Evolutionary conservation across 2,797 vertebrate genomes (phyloP).

Genomic region (Channallabes apus): DNA sequence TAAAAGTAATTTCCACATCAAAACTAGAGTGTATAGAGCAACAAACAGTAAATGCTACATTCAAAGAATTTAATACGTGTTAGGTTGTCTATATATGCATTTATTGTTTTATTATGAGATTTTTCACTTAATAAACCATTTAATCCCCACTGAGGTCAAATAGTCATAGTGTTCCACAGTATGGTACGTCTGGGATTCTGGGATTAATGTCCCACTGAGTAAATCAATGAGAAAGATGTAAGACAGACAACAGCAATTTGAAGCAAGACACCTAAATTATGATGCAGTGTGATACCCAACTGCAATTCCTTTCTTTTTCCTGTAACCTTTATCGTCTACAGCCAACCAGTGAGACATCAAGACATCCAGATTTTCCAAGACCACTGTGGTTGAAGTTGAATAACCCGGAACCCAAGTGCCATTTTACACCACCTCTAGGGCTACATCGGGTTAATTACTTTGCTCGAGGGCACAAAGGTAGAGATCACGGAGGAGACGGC

Average conservation of each 20-base stretch:
- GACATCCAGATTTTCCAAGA: conserved; percentile 5
- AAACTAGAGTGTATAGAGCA: neutral
- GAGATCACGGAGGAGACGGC: conserved; percentile 14
- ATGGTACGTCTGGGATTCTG: neutral
- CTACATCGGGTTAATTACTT: conserved; percentile 36
- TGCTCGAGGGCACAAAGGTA: conserved; percentile 34
- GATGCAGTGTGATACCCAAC: neutral
- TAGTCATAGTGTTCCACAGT: neutral
- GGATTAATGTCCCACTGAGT: neutral
- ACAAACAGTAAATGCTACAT: neutral
- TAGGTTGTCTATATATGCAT: neutral
- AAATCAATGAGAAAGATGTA: conserved; percentile 6
- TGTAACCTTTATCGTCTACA: conserved; percentile 6
- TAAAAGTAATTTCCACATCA: neutral
- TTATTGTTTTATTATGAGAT: conserved; percentile 8
- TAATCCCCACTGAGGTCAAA: neutral
- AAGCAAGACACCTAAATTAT: neutral
- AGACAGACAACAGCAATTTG: neutral
- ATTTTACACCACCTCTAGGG: conserved; percentile 1
- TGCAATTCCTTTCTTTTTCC: neutral
- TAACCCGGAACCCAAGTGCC: conserved; percentile 11
- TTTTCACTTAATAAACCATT: conserved; percentile 1
- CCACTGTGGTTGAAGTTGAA: conserved; percentile 14
- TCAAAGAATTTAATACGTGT: neutral
- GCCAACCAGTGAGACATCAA: conserved; percentile 1